Base-by-base conservation (phyloP, 2,888 invertebrate genomes). In the Perizoma affinitatum region DNA sequence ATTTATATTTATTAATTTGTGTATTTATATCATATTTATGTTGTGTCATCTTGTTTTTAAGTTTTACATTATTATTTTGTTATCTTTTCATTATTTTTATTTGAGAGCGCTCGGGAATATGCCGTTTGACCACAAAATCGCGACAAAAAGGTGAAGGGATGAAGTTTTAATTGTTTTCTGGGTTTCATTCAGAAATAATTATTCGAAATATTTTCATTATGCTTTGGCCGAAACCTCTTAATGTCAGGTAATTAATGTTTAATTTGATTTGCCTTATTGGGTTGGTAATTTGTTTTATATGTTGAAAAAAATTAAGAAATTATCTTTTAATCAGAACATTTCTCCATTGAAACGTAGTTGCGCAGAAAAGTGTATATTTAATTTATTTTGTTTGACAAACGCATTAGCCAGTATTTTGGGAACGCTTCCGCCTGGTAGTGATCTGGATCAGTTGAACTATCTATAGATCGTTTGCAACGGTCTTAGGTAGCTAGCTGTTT, bases 191-290 rank as follows among this genome's bases (percentile, higher is more conserved):
- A 65, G 54, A 65, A 58, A 41, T 81, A 79, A 84, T 82, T 84
- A 79, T 77, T 69, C 68, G 68, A 82, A 82, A 81, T 82, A 86
- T 84, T 78, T 73, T 63, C 71, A 73, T 74, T 73, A 70, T 64
- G 61, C 57, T 52, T 48, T 45, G 62, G 52, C 63, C 68, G 66
- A 64, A 63, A 47, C 69, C 65, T 59, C 62, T 65, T 55, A 51
- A 35, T 51, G 40, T 43, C 47, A 52, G 22, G 36, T 40, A 61
- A 53, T 63, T 50, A 49, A 61, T 54, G 42, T 60, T 61, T 46
- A 65, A 72, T 67, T 70, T 68, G 50, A 59, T 61, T 60, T 56
- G 6, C 4, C 22, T 49, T 53, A n/a, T 48, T 58, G 33, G 6
- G 38, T 5, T 10, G 5, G 7, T 48, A 36, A 36, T 36, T 38